Percentiles rank a stretch among this genome's conserved stretches.
These are phyloP conservation scores for Pammene fasciana DNA, from an alignment of 2,888 invertebrate genomes.

Conservation along the genomic window DNA sequence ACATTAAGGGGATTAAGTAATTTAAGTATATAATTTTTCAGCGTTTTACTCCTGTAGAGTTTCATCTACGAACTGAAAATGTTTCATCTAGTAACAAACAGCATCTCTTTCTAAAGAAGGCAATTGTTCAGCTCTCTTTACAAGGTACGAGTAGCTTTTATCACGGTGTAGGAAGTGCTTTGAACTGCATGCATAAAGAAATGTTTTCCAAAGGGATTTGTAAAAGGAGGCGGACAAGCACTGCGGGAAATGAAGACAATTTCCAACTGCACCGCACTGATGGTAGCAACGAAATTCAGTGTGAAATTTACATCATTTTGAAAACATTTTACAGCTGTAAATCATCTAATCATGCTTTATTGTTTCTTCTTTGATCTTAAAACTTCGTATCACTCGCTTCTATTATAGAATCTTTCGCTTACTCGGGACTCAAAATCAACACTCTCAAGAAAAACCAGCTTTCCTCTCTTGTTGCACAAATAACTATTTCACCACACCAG, in stretches of 20 bases:
- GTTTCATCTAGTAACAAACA: neutral
- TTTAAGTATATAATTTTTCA: no score
- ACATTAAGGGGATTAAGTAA: no score
- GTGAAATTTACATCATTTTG: neutral
- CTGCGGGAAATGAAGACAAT: conserved; percentile 64
- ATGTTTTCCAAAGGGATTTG: conserved; percentile 51
- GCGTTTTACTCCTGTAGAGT: no score
- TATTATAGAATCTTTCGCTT: no score
- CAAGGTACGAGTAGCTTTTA: conserved; percentile 29
- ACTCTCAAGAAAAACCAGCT: no score
- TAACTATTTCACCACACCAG: no score
- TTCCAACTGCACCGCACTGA: conserved; percentile 49
- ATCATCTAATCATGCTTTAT: neutral
- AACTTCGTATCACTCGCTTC: no score
- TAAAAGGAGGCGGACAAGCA: conserved; percentile 52
- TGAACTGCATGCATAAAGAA: conserved; percentile 60
- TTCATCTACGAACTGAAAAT: no score
- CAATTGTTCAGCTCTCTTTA: conserved; percentile 17
- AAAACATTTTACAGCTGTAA: neutral
- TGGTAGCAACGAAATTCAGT: neutral
- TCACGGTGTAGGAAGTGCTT: conserved; percentile 50
- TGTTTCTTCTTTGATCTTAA: no score
- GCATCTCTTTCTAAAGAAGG: neutral
- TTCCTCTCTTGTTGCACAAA: no score
- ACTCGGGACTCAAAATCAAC: no score